Percentiles rank a stretch among this genome's conserved stretches.
These are phyloP conservation scores for Heliconius hermathena DNA, from an alignment of 1,140 invertebrate species.

Conservation along the genomic window DNA sequence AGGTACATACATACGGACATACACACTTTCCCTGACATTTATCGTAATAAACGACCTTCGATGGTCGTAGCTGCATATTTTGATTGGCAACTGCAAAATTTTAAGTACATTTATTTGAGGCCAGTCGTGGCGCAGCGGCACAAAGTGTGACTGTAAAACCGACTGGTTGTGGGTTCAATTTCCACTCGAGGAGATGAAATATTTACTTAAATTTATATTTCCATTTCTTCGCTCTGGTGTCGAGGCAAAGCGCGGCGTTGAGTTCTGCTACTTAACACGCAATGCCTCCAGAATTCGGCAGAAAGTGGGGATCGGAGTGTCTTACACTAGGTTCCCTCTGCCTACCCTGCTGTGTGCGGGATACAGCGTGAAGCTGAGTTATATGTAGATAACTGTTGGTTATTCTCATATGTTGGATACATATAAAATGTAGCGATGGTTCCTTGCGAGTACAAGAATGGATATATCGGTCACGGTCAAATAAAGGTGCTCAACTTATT, in stretches of 20 bases:
- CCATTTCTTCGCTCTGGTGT: too few species aligned
- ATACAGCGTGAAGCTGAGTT: not conserved
- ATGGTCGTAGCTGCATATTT: not conserved
- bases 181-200: too few species aligned
- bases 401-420: not conserved
- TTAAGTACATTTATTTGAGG: not conserved
- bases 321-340: too few species aligned
- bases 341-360: too few species aligned
- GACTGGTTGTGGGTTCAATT: too few species aligned
- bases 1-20: conserved; percentile 13
- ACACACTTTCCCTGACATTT: conserved; percentile 25
- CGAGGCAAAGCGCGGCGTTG: too few species aligned
- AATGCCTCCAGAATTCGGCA: too few species aligned
- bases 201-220: too few species aligned
- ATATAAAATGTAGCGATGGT: not conserved
- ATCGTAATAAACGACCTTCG: not conserved
- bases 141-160: too few species aligned
- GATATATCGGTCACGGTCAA: conserved; percentile 8
- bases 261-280: too few species aligned
- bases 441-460: not conserved
- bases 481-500: not conserved
- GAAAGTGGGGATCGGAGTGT: too few species aligned
- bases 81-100: not conserved
- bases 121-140: too few species aligned
- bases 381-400: not conserved